Base-by-base conservation (phyloP, 1,140 invertebrate species). In the Caenorhabditis remanei region DNA sequence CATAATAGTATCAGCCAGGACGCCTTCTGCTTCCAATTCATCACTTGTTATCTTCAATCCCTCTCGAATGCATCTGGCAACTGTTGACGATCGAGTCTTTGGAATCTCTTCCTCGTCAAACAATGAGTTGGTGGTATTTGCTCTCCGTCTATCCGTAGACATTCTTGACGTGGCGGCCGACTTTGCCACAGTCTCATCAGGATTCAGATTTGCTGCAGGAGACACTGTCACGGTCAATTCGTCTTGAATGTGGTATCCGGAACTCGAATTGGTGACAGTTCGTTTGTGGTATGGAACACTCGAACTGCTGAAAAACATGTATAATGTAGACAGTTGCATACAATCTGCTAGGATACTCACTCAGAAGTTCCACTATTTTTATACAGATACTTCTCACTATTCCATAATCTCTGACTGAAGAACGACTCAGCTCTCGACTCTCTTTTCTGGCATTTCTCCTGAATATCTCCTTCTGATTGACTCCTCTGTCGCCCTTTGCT, bases 41-140 rank as follows among this genome's bases (percentile, higher is more conserved):
- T 41, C 40, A 32, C 53, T 87, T 32, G 75, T 75, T 13, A 87
- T 71, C 24, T 50, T 87, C n/a, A 87, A 55, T 55, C 86, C 86
- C 4, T 87, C 65, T 32, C 55, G 43, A 40, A 87, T 71, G 19
- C 75, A 83, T 43, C 86, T 40, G 43, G 86, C 86, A 4, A 87
- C 56, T 1, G 86, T 87, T n/a, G 86, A 83, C 16, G 86, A 87
- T 41, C 86, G 50, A 5, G 86, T 79, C 8, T 71, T 65, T 11
- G 86, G 56, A 19, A 24, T 56, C 55, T 79, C 71, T 24, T 56
- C 41, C 48, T 87, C 86, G 2, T 87, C 86, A 21, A 71, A 83
- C 21, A 56, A 41, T 6, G 63, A 71, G 19, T 50, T 79, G 2
- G 65, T 75, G 0, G 85, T 85, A 48, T 65, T 85, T 4, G 85